Evolutionary conservation across 2,888 invertebrate genomes (phyloP), one percentile per base, ranked within the genome.

Genomic region (Idaea biselata): DNA sequence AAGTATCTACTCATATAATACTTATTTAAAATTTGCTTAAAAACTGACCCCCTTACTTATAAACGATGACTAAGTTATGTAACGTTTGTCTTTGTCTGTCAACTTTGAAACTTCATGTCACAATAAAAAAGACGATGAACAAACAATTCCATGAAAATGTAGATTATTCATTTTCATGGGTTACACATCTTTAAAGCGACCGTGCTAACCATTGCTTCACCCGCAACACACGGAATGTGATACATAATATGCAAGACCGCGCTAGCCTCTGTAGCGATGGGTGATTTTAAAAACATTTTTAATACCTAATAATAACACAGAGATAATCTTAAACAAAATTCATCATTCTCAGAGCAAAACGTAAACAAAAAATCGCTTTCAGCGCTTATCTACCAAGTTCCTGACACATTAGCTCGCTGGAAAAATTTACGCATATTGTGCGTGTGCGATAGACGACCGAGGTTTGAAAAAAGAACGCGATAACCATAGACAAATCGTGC

Each of bases 401-500:
- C 84, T 86, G 87, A 84, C 88, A 89, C 90, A 89, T 91, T 89
- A 89, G 86, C 84, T 71, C 76, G 77, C 80, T 73, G 75, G 79
- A 84, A 86, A 87, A 85, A 83, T 82, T 85, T 80, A 81, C 89
- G 86, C 88, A 89, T 89, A 89, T 89, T 91, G 89, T 90, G 81
- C 80, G 86, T 84, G 86, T 83, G 85, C 81, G 84, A 83, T 81
- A 84, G 81, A 80, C 78, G 75, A 81, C 16, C 4, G 82, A 82
- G 84, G 81, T 85, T 82, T 69, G 81, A 81, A 86, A 89, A 88
- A 87, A 87, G 81, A 83, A 74, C 75, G 76, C 82, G 91, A 91
- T 91, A 91, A 87, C 88, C 87, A 84, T 78, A 90, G 91, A 92
- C 90, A 90, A 91, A 92, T 92, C 91, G 91, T 86, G 87, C 73